Evolutionary conservation across 2,113 vertebrate species (phyloP), one percentile per base, ranked within the genome.

Genomic region (Caretta caretta): DNA sequence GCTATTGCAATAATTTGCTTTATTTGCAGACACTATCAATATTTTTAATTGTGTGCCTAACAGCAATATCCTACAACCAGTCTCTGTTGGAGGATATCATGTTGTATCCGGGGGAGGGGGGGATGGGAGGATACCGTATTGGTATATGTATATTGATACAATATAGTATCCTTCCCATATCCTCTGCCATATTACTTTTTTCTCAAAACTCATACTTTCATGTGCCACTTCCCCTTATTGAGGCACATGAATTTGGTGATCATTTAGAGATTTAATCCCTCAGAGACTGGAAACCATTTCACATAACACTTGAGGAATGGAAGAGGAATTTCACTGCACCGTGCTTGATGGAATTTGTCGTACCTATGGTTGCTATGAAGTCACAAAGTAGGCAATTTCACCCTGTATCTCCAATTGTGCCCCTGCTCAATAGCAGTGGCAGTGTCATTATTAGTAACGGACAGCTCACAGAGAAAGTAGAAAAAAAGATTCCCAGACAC

Each of bases 311-410:
- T 84, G 3, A 78, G 86, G 80, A 54, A 38, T 3, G 29, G 42
- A 78, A 31, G 17, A 49, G 27, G 51, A 25, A 78, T 90, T 87
- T 89, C 86, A 85, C 82, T 48, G 35, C 57, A 20, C n/a, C 65
- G 80, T 88, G 62, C 80, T 75, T 80, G 46, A 65, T 83, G 93
- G 84, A 93, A 62, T 12, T 87, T 93, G 93, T 87, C 46, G 80
- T 27, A 17, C 65, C 75, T n/a, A 84, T 53, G 88, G 56, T 82
- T 90, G 27, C 76, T 86, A 42, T 80, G 48, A 87, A 93, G 81
- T 62, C 11, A 19, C n/a, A 87, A 10, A 80, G 51, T 90, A 7
- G 75, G 35, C 79, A 92, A 84, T 84, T 89, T 38, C 51, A 79
- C 65, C 46, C 78, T 87, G 57, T 29, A 54, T 59, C 49, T 89